phyloP scores from a whole-genome alignment of 2,888 invertebrate genomes.

The Penaeus monodon region DNA sequence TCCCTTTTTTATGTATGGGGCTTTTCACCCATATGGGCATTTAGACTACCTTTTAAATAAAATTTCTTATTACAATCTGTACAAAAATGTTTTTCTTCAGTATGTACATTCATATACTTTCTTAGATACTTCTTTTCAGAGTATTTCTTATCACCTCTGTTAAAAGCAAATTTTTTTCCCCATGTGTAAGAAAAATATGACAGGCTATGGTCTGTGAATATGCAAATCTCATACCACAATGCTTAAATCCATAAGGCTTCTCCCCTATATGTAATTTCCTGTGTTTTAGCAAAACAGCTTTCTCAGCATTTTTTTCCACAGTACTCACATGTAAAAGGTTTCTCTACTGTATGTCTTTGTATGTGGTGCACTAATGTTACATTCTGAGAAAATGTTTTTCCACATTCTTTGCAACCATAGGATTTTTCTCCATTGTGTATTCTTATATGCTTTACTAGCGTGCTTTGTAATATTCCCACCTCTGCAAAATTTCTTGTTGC shows the following conservation, averaged over 20 bases:
- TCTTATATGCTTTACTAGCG: not conserved
- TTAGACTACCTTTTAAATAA: not conserved
- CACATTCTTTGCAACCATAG: conserved; percentile 5
- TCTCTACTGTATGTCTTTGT: not conserved
- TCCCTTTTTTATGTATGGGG: not conserved
- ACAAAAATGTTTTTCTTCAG: not conserved
- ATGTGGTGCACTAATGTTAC: not conserved
- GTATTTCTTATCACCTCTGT: not conserved
- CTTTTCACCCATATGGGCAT: not conserved
- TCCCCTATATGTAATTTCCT: not conserved
- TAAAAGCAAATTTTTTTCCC: not conserved
- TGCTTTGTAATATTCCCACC: not conserved
- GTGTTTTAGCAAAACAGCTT: not conserved
- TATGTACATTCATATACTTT: not conserved
- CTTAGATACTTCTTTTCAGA: not conserved
- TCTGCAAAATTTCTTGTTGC: not conserved
- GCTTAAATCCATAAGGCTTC: not conserved
- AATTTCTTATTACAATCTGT: conserved; percentile 5
- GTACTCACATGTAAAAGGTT: not conserved
- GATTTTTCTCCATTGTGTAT: conserved; percentile 7
- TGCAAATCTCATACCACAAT: not conserved
- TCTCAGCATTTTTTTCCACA: not conserved
- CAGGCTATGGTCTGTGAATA: not conserved
- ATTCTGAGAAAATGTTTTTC: not conserved
- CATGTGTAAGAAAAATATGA: not conserved